These are phyloP conservation scores for Euura saliciscinereae DNA, from an alignment of 1,140 invertebrate species.

Conservation along the genomic window DNA sequence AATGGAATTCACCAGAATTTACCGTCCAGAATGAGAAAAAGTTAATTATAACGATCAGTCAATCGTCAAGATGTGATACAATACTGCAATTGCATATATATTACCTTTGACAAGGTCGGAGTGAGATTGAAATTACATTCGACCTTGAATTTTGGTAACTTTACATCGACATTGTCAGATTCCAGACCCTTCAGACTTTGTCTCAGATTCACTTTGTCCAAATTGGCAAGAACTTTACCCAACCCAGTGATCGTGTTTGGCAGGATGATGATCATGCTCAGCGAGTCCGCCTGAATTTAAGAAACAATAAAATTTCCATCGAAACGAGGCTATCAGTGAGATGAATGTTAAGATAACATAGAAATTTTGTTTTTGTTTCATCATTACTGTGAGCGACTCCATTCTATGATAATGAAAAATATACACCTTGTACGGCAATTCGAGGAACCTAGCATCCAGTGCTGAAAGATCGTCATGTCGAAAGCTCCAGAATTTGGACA, in stretches of 20 bases:
- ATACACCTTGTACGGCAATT: constrained; percentile 62
- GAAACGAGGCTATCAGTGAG: too few relatives aligned
- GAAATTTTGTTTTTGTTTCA: too few relatives aligned
- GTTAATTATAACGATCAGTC: too few relatives aligned
- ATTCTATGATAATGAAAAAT: not conserved
- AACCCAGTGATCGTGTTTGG: constrained; percentile 67
- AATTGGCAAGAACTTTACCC: constrained; percentile 49
- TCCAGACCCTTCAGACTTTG: constrained; percentile 36
- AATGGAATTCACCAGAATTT: too few relatives aligned
- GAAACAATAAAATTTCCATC: not conserved
- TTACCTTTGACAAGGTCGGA: constrained; percentile 23
- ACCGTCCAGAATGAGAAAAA: too few relatives aligned
- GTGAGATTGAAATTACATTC: constrained; percentile 40
- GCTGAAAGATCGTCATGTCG: constrained; percentile 44
- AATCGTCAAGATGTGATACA: too few relatives aligned
- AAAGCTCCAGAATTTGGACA: constrained; percentile 55
- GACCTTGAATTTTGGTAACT: constrained; percentile 59
- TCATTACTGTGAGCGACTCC: too few relatives aligned
- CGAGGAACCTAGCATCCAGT: constrained; percentile 55
- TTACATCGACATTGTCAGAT: constrained; percentile 17
- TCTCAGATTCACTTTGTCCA: constrained; percentile 46
- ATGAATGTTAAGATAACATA: too few relatives aligned
- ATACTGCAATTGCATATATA: not conserved
- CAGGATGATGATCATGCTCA: constrained; percentile 68
- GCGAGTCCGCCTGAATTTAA: constrained; percentile 52